Conservation (phyloP, 1,140 invertebrate genomes). For the Orchestia grillus region DNA sequence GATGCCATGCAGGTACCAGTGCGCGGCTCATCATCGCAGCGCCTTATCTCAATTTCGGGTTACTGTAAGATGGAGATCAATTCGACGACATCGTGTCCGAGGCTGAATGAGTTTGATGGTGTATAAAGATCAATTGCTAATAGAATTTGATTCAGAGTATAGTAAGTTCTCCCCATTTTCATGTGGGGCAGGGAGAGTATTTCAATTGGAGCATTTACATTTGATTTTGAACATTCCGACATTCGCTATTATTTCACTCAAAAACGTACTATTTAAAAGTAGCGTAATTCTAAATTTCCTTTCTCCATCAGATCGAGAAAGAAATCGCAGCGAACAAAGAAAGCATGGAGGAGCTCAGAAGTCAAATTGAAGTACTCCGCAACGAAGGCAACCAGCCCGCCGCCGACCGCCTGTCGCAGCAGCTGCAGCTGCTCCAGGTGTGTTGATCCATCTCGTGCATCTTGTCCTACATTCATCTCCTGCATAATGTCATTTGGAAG, state of each 20-base stretch:
- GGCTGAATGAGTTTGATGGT: neutral
- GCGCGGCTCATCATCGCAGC: too few relatives aligned
- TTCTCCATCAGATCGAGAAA: neutral
- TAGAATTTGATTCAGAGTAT: too few relatives aligned
- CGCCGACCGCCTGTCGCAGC: constrained; percentile 17
- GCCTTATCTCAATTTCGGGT: neutral
- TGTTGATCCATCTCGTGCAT: neutral
- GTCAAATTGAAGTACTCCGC: neutral
- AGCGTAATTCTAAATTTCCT: neutral
- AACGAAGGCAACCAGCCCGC: constrained; percentile 12
- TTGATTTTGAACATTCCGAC: too few relatives aligned
- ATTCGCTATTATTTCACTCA: too few relatives aligned
- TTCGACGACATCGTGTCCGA: neutral
- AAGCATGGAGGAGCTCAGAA: neutral
- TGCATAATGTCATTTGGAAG: neutral
- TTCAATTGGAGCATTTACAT: too few relatives aligned
- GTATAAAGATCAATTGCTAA: neutral
- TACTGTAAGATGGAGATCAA: neutral
- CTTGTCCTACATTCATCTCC: neutral
- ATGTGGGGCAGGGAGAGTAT: too few relatives aligned
- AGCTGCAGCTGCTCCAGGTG: constrained; percentile 30
- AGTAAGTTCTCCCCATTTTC: too few relatives aligned
- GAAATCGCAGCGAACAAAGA: neutral
- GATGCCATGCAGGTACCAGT: neutral
- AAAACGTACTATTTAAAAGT: too few relatives aligned